Evolutionary conservation across 2,888 invertebrate species (phyloP), one percentile per base, ranked within the genome.

Genomic region (Orthonevra nobilis): DNA sequence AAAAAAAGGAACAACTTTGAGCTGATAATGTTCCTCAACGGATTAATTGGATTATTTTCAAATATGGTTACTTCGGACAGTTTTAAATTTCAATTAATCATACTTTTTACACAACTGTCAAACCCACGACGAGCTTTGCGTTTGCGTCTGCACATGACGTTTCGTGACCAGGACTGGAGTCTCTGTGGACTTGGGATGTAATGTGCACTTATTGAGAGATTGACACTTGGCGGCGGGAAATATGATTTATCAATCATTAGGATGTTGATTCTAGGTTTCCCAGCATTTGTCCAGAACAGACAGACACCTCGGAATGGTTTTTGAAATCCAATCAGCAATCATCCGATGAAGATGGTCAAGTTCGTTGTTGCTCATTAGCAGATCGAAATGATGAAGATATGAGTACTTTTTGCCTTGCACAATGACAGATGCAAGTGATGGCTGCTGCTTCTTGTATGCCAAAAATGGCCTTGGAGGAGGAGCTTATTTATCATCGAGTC

Each of bases 31-130:
- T 63, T 69, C 81, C 81, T 81, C 74, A 74, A 74, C 81, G 81
- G 81, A 81, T 81, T 81, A 81, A 81, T 81, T 81, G 81, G 81
- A 81, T 74, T 81, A 81, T 81, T 81, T 81, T 74, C 81, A 68
- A 64, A 74, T 81, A 81, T 81, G 81, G 81, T 56, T 63, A 63
- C 14, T 60, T 52, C 9, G 46, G 81, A 68, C 81, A n/a, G 26
- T 81, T 81, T 81, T 74, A 73, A 69, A 74, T 81, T 81, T 81
- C 81, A 81, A 81, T 81, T 81, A 81, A 81, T 81, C 81, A 81
- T 74, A 81, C 81, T 81, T 81, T 74, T 74, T 81, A 68, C 44
- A 23, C 19, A 14, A 58, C 38, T 52, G 50, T 42, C 74, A 68
- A n/a, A 68, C 68, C 73, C 56, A 68, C 79, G 73, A 72, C 60